phyloP scores from a whole-genome alignment of 1,140 invertebrate genomes.

The Trachymyrmex cornetzi region DNA sequence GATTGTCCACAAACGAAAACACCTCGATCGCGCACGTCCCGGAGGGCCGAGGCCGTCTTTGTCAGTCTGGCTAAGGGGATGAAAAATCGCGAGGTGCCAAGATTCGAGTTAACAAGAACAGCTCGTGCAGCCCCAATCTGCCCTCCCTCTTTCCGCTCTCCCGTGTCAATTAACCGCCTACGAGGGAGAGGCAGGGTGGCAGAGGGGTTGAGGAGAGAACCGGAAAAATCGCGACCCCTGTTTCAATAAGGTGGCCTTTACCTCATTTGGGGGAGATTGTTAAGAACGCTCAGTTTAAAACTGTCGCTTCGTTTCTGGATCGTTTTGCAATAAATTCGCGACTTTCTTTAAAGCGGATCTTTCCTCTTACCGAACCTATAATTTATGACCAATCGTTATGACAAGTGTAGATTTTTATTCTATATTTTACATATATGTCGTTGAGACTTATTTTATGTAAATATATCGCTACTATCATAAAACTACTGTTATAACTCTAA shows the following conservation, averaged over 20 bases:
- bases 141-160: constrained; percentile 79
- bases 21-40: constrained; percentile 78
- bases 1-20: constrained; percentile 83
- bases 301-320: constrained; percentile 82
- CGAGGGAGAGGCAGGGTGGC: constrained; percentile 65
- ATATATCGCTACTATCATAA: background rate
- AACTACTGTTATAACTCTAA: background rate
- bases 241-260: constrained; percentile 87
- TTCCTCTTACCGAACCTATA: background rate
- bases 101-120: constrained; percentile 87
- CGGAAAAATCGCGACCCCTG: constrained; percentile 87
- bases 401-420: background rate
- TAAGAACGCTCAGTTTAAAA: constrained; percentile 85
- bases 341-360: constrained; percentile 71
- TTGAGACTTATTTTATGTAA: background rate
- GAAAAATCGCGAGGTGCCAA: constrained; percentile 84
- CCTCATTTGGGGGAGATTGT: constrained; percentile 86
- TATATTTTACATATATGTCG: background rate
- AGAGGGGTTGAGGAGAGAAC: constrained; percentile 63
- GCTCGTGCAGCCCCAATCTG: constrained; percentile 76
- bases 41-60: constrained; percentile 72
- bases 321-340: constrained; percentile 84
- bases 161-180: constrained; percentile 86
- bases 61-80: constrained; percentile 82
- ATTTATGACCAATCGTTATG: background rate